Percentiles rank a stretch among this genome's conserved stretches.
Evolutionary conservation across 2,113 vertebrate species (phyloP).

Genomic region (Rousettus leschenaultii): DNA sequence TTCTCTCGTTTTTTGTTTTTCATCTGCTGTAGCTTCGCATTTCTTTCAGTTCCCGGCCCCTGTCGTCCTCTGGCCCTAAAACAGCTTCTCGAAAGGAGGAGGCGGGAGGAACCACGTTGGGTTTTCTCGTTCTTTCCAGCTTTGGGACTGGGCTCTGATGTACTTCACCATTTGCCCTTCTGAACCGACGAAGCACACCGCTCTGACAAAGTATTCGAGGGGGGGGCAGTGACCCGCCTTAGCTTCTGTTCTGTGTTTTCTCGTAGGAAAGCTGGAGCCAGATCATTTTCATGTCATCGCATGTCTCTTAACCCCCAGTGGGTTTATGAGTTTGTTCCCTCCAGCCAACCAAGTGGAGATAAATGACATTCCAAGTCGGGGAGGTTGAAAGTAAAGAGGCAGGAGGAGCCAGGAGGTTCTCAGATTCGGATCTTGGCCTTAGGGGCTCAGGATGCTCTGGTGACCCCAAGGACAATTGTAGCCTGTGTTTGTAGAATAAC

Average conservation of each 20-base stretch:
- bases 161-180: background rate
- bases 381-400: too few relatives aligned
- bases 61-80: background rate
- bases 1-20: background rate
- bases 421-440: too few relatives aligned
- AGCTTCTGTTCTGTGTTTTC: slow-evolving; percentile 47
- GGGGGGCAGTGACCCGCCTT: slow-evolving; percentile 28
- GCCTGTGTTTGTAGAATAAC: background rate
- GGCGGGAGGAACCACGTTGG: background rate
- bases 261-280: slow-evolving; percentile 2
- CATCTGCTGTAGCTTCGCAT: background rate
- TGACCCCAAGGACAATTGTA: background rate
- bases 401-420: background rate
- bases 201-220: background rate
- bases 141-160: background rate
- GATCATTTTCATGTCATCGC: slow-evolving; percentile 26
- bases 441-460: background rate
- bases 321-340: background rate
- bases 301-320: background rate
- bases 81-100: background rate
- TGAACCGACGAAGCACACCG: background rate
- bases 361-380: slow-evolving; percentile 1
- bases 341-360: background rate
- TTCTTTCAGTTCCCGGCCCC: background rate
- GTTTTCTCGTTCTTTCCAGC: background rate